Base-by-base conservation (phyloP, 2,888 invertebrate species). In the Physocephala rufipes region DNA sequence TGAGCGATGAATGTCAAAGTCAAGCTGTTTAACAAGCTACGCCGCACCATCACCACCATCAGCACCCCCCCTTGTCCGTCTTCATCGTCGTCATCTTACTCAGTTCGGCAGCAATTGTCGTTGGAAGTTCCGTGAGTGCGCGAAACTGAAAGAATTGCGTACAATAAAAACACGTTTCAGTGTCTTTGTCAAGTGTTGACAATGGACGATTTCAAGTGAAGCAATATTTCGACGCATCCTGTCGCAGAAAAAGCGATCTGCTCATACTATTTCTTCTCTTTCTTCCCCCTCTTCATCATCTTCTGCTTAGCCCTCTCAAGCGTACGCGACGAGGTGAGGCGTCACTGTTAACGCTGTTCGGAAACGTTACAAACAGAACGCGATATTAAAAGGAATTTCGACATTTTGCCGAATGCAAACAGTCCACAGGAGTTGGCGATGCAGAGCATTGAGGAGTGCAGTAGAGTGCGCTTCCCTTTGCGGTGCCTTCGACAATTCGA, bases 1-100 rank as follows among this genome's bases (percentile, higher is more conserved):
- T 68, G 68, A 68, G 59, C 68, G 68, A 61, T 62, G 68, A 68
- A 68, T 68, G 68, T 68, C 68, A 68, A 68, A 68, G 68, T 68
- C 68, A 49, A 59, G 61, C 61, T 66, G 66, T 43, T 51, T 36
- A 63, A 45, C 63, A 19, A 21, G 66, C 55, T 66, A 21, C 53
- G 28, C 53, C 13, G n/a, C n/a, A 36, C 5, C 36, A 36, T 9
- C 36, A 36, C 9, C 36, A 36, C 36, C 36, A 36, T 9, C 36
- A 36, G 36, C 36, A 36, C 36, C n/a, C 28, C 30, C 21, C 61
- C 21, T 28, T 26, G 36, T 36, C 36, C 1, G 2, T 36, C 36
- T 7, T 36, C 36, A 36, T 36, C 4, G 36, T 9, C 36, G 36
- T 36, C 36, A 7, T 9, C 61, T 7, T 36, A 5, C 9, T 45